Conservation (phyloP, 2,888 invertebrate genomes). For the Acanthosoma haemorrhoidale region DNA sequence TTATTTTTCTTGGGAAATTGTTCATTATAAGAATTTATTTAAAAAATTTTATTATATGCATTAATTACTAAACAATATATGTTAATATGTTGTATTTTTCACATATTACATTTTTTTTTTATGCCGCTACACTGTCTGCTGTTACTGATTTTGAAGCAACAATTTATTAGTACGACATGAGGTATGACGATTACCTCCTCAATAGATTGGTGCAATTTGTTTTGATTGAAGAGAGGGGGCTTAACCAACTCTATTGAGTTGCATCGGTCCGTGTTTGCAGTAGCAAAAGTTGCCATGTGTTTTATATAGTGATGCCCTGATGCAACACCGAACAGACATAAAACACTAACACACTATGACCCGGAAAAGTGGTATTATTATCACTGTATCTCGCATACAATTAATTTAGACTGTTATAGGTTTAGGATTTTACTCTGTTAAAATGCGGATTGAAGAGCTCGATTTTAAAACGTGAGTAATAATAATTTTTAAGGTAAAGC, state of each 20-base stretch:
- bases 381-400: not conserved
- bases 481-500: not conserved
- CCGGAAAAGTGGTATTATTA: not conserved
- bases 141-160: not conserved
- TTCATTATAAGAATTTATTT: too few relatives aligned
- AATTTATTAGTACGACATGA: not conserved
- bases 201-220: conserved; percentile 35
- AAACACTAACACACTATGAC: not conserved
- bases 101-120: not conserved
- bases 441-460: conserved; percentile 26
- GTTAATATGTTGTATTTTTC: too few relatives aligned
- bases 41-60: too few relatives aligned
- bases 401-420: not conserved
- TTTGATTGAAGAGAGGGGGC: conserved; percentile 33
- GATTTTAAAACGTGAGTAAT: conserved; percentile 22
- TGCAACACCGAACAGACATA: not conserved
- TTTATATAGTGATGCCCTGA: not conserved
- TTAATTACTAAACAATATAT: not conserved
- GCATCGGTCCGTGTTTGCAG: conserved; percentile 24
- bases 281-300: not conserved
- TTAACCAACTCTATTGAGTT: conserved; percentile 32
- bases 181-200: conserved; percentile 16
- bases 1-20: too few relatives aligned
- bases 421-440: not conserved
- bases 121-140: too few relatives aligned